These are phyloP conservation scores for Lethenteron reissneri DNA, from an alignment of 2,113 vertebrate genomes.

Conservation along the genomic window DNA sequence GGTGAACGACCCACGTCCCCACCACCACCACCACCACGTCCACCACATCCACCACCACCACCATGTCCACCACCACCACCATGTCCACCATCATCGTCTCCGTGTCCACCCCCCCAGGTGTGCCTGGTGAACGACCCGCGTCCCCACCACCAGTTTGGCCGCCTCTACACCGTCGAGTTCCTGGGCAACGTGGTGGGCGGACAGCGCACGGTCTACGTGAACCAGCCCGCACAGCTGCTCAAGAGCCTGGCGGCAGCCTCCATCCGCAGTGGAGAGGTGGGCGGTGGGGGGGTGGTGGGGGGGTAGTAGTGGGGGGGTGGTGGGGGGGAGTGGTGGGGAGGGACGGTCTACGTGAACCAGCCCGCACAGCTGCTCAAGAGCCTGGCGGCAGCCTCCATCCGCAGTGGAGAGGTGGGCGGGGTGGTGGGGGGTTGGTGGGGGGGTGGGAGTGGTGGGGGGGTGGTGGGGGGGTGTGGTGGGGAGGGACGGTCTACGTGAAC, in stretches of 20 bases:
- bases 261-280: conserved; percentile 81
- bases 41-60: no score
- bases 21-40: no score
- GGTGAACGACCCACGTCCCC: no score
- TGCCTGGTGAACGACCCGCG: conserved; percentile 91
- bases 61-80: no score
- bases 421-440: no score
- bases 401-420: no score
- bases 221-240: conserved; percentile 61
- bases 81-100: not conserved
- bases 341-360: no score
- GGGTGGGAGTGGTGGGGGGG: no score
- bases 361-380: no score
- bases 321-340: no score
- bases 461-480: conserved; percentile 63
- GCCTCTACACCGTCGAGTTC: conserved; percentile 73
- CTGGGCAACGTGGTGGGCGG: conserved; percentile 74
- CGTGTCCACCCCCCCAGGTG: conserved; percentile 27
- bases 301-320: no score
- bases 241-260: conserved; percentile 62
- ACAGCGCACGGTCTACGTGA: conserved; percentile 62
- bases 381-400: no score
- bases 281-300: not conserved
- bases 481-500: conserved; percentile 69
- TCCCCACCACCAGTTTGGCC: conserved; percentile 57